A percentile compares a stretch with the other conserved stretches of the same genome.
phyloP scores from a whole-genome alignment of 2,113 vertebrate species.

The Hyaena hyaena region DNA sequence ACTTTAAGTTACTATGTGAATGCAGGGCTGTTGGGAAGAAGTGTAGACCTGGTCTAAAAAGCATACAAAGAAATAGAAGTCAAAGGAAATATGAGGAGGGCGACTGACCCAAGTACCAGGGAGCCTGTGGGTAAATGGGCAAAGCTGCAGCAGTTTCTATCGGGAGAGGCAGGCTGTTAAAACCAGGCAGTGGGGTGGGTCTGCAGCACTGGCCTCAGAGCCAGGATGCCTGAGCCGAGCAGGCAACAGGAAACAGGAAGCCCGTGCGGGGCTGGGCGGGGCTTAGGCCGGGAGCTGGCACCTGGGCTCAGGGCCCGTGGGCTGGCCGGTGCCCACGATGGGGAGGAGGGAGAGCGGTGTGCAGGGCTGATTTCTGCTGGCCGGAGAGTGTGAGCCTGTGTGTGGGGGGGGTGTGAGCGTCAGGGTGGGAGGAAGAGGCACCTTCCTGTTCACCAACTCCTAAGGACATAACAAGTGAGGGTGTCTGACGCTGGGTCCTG shows the following conservation, averaged over 20 bases:
- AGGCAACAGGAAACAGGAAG: slow-evolving; percentile 76
- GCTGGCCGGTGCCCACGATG: slow-evolving; percentile 32
- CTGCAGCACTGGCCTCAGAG: neutral
- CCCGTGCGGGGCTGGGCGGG: slow-evolving; percentile 43
- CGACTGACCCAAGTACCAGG: neutral
- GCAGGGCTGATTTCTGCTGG: neutral
- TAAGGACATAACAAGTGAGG: neutral
- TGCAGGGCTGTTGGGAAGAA: neutral
- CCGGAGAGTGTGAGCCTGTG: neutral
- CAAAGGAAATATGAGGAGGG: neutral
- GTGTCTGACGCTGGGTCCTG: neutral
- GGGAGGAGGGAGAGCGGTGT: neutral
- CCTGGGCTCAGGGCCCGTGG: slow-evolving; percentile 29
- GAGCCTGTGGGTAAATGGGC: neutral
- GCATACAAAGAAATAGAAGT: neutral
- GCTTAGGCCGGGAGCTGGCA: slow-evolving; percentile 66
- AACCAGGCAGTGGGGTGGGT: neutral
- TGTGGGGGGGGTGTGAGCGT: neutral
- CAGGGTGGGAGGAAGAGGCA: neutral
- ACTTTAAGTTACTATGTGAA: neutral
- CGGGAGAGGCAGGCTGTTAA: neutral
- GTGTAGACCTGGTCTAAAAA: neutral
- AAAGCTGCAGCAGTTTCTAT: neutral
- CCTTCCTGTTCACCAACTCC: neutral
- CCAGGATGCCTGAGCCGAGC: slow-evolving; percentile 34